Evolutionary conservation across 2,113 vertebrate species (phyloP), one percentile per base, ranked within the genome.

Genomic region (Perca fluviatilis): DNA sequence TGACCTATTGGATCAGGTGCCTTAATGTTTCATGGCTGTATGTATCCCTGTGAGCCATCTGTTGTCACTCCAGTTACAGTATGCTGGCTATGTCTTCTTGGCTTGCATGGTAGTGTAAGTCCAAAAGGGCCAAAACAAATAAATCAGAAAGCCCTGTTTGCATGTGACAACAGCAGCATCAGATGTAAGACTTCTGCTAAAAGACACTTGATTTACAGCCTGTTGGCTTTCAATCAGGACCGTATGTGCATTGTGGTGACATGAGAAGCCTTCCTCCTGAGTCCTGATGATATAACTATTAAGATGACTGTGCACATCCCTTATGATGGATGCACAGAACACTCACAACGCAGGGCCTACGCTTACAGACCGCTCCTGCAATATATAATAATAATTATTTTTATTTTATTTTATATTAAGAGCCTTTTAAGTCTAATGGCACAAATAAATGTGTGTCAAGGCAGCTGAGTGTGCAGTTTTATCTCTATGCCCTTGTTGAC

Each of bases 401-500:
- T 64, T 10, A 19, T 63, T n/a, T n/a, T n/a, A n/a, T n/a, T n/a
- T n/a, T n/a, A n/a, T n/a, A n/a, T n/a, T n/a, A n/a, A 66, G 47
- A 80, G 27, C 51, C 74, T 51, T 51, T 69, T 79, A 40, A 74
- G 64, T 66, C 69, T 56, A 47, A 61, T 63, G 40, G 49, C 30
- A 82, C 69, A 73, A 74, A 77, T 76, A 74, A 74, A 85, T 77
- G 72, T n/a, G 71, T 71, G 69, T 60, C 54, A 40, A 18, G 57
- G 58, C 58, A 43, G 80, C 82, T 65, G 75, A 84, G 33, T 70
- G 73, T 77, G 75, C 74, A 58, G 68, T n/a, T 83, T 65, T 51
- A 33, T 79, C 77, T 70, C 40, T 30, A 12, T 88, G 64, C 27
- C 64, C 57, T 73, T 91, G 82, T 90, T 90, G 87, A 90, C 86